phyloP scores from a whole-genome alignment of 2,888 invertebrate species.

The Macroteleia sp. region DNA sequence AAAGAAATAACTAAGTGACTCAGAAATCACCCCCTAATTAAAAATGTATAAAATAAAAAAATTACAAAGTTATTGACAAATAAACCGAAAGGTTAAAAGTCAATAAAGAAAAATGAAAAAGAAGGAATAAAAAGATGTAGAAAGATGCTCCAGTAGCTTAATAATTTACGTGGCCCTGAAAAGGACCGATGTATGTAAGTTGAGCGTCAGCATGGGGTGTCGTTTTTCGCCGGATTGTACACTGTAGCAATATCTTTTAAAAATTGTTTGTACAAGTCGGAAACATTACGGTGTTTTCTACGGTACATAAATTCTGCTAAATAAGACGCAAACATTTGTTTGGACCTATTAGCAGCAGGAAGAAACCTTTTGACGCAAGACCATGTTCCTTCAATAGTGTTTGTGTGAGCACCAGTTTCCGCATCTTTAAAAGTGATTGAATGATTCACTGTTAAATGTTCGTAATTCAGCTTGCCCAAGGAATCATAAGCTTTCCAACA shows the following conservation, averaged over 20 bases:
- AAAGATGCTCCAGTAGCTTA: slow-evolving; percentile 8
- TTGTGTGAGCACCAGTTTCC: slow-evolving; percentile 8
- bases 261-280: background rate
- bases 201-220: too few species aligned
- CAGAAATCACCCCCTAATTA: too few species aligned
- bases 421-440: slow-evolving; percentile 33
- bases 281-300: background rate
- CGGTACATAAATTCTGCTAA: slow-evolving; percentile 37
- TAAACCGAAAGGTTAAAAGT: too few species aligned
- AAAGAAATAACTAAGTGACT: too few species aligned
- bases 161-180: slow-evolving; percentile 5
- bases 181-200: background rate
- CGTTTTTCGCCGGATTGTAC: too few species aligned
- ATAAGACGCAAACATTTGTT: slow-evolving; percentile 14
- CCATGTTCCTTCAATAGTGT: too few species aligned
- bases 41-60: too few species aligned
- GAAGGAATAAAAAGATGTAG: background rate
- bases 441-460: slow-evolving; percentile 36
- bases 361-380: too few species aligned
- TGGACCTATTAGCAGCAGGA: background rate
- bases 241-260: background rate
- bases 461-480: slow-evolving; percentile 14
- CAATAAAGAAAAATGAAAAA: too few species aligned
- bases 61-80: too few species aligned
- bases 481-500: slow-evolving; percentile 35